Base-by-base conservation (phyloP, 2,797 vertebrate genomes). In the Molossus molossus region DNA sequence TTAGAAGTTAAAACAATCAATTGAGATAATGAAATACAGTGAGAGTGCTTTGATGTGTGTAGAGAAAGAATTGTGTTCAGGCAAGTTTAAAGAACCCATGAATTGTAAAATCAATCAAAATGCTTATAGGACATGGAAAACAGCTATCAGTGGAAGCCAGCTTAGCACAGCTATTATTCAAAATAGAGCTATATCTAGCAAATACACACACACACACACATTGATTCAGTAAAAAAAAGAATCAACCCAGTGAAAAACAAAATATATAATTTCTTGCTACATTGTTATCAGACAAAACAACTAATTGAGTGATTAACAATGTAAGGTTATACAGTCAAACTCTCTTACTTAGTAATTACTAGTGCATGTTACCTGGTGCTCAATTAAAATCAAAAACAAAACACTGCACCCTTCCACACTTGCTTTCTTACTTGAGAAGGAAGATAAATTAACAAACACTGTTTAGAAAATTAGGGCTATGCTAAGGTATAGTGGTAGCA, bases 21-120 rank as follows among this genome's bases (percentile, higher is more conserved):
- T 82, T 96, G 90, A 96, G 94, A 86, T 95, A 97, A 97, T 95
- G 95, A 97, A 97, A 97, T 97, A 86, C 48, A 40, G 40, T 90
- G 23, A 93, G 53, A 96, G 55, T 89, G 81, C 64, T 97, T 97
- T 85, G 88, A 67, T 92, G 60, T 82, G 60, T 93, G 0, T 70
- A 88, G 95, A 85, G 37, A 95, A 95, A 95, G 40, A 94, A 98
- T 85, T 95, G 60, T 94, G 48, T 90, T 94, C 37, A 72, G 90
- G 87, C 33, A 96, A 85, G 81, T 73, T 94, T 95, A 96, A 96
- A 96, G 87, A 91, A 33, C 15, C 69, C 81, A 92, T 92, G 94
- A 97, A 90, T 88, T 96, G 91, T 84, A 94, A 96, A 97, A 93
- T 91, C 91, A 95, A 95, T 96, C 90, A 92, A 80, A 98, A 80